phyloP scores from a whole-genome alignment of 2,113 vertebrate genomes.

The Dasyornis broadbenti region DNA sequence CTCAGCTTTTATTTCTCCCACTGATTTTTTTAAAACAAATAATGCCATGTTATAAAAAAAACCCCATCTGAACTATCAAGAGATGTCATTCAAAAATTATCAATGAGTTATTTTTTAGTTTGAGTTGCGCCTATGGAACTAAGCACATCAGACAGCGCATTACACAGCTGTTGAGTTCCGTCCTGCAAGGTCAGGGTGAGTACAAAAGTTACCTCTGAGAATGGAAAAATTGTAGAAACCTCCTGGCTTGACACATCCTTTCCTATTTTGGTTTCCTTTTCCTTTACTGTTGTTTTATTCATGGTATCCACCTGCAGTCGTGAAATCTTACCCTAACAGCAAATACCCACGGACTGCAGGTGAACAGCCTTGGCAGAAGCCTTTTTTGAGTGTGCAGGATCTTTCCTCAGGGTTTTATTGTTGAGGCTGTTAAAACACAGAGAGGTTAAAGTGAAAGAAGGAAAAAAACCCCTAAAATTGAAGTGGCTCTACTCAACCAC shows the following conservation, averaged over 20 bases:
- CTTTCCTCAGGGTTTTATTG: not conserved
- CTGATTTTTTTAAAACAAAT: not conserved
- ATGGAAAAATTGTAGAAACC: not conserved
- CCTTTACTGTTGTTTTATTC: not conserved
- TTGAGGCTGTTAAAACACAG: not conserved
- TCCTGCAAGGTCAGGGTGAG: not conserved
- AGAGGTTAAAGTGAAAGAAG: not conserved
- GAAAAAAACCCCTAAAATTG: not conserved
- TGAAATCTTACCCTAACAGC: not conserved
- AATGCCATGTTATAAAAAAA: not conserved
- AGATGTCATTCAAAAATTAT: not conserved
- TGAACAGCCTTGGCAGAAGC: not conserved
- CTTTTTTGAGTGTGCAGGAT: not conserved
- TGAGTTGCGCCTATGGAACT: not conserved
- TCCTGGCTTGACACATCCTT: not conserved
- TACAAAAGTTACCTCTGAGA: not conserved
- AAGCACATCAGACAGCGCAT: not conserved
- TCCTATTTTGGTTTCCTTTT: not conserved
- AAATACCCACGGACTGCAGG: rapidly evolving
- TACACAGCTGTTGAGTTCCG: not conserved
- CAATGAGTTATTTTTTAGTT: not conserved
- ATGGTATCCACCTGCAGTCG: not conserved
- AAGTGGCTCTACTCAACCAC: not conserved
- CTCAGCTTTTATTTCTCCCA: not conserved
- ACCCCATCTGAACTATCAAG: not conserved